Percentiles rank a stretch among this genome's conserved stretches.
phyloP scores from a whole-genome alignment of 2,888 invertebrate species.

The Andrena hattorfiana region DNA sequence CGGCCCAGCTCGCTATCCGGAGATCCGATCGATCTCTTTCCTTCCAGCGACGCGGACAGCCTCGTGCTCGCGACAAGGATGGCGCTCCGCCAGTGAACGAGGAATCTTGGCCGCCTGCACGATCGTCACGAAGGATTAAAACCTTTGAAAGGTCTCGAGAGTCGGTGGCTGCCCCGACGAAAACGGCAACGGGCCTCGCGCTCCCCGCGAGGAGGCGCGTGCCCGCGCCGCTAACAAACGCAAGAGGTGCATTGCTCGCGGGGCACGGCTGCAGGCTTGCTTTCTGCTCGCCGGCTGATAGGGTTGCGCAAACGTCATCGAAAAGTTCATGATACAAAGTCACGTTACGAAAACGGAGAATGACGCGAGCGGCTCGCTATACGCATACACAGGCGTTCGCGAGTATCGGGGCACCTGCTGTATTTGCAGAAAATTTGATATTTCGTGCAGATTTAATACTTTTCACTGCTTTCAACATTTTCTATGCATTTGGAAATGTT shows the following conservation, averaged over 20 bases:
- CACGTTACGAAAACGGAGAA: constrained; percentile 78
- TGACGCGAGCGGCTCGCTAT: constrained; percentile 64
- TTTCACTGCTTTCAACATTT: too few relatives aligned
- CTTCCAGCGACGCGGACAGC: not conserved
- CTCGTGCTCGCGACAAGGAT: not conserved
- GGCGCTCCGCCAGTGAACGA: not conserved
- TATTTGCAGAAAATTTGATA: too few relatives aligned
- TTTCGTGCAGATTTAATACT: too few relatives aligned
- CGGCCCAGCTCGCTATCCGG: not conserved
- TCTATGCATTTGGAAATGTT: too few relatives aligned
- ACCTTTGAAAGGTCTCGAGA: not conserved
- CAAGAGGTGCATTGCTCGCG: constrained; percentile 19
- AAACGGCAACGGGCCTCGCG: constrained; percentile 25
- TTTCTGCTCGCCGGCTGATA: constrained; percentile 66
- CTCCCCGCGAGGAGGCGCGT: constrained; percentile 39
- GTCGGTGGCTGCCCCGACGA: constrained; percentile 19
- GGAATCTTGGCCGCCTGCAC: constrained; percentile 1
- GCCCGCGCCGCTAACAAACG: constrained; percentile 26
- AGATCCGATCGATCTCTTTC: not conserved
- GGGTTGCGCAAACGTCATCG: constrained; percentile 82
- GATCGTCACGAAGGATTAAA: not conserved
- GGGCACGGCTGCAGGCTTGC: constrained; percentile 34
- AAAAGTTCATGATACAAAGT: constrained; percentile 85
- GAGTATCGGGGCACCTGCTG: too few relatives aligned
- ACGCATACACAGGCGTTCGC: not conserved